Evolutionary conservation across 2,888 invertebrate genomes (phyloP).

Genomic region (Lithophane semibrunnea): DNA sequence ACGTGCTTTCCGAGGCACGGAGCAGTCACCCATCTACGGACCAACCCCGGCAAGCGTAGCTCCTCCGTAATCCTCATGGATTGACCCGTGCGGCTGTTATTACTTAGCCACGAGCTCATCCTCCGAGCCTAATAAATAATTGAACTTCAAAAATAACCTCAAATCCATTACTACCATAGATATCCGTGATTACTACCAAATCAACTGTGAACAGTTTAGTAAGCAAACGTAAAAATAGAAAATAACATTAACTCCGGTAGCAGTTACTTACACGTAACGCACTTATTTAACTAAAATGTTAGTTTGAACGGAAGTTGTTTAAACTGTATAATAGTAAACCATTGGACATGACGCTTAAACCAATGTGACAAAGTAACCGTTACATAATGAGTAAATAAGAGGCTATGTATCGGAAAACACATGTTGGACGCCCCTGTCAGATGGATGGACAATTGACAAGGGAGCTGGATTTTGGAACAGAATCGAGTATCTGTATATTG

Average conservation of each 20-base stretch:
- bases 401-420: not conserved
- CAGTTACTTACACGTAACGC: slow-evolving; percentile 42
- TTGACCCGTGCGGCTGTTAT: too few relatives aligned
- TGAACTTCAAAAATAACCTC: not conserved
- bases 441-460: not conserved
- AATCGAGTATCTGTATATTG: not conserved
- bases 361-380: slow-evolving; percentile 23
- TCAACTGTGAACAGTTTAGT: slow-evolving; percentile 34
- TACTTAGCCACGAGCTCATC: too few relatives aligned
- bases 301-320: slow-evolving; percentile 42
- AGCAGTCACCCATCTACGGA: too few relatives aligned
- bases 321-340: slow-evolving; percentile 20
- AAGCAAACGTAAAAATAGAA: slow-evolving; percentile 54
- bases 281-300: slow-evolving; percentile 57
- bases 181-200: too few relatives aligned
- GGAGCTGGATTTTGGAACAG: not conserved
- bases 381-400: slow-evolving; percentile 21
- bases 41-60: too few relatives aligned
- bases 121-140: too few relatives aligned
- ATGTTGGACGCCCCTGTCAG: not conserved
- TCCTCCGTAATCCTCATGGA: too few relatives aligned
- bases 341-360: slow-evolving; percentile 18
- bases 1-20: too few relatives aligned
- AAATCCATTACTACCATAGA: not conserved
- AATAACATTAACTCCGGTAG: slow-evolving; percentile 42